These are phyloP conservation scores for Perognathus longimembris DNA, from an alignment of 2,113 vertebrate species.

Conservation along the genomic window DNA sequence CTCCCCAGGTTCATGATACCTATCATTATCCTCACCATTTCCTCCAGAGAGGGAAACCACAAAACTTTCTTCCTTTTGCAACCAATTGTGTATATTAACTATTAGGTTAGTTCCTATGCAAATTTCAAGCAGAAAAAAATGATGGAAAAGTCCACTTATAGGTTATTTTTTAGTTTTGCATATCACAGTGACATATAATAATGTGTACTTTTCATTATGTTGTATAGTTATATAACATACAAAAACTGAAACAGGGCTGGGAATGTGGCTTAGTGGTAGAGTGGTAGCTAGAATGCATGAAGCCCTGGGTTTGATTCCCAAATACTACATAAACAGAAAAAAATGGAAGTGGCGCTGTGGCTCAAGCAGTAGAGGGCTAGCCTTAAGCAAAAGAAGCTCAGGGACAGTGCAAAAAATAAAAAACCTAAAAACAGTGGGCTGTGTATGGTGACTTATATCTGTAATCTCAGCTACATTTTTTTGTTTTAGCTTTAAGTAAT, in stretches of 20 bases:
- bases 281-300: too few species aligned
- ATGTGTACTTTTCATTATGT: constrained; percentile 26
- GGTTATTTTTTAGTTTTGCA: constrained; percentile 39
- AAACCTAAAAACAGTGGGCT: constrained; percentile 44
- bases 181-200: background rate
- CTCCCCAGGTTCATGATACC: background rate
- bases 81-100: constrained; percentile 7
- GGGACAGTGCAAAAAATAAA: too few species aligned
- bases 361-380: too few species aligned
- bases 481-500: too few species aligned
- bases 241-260: too few species aligned
- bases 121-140: constrained; percentile 51
- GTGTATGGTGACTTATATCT: too few species aligned
- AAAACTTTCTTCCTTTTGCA: constrained; percentile 17
- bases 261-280: too few species aligned
- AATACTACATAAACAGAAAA: too few species aligned
- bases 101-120: constrained; percentile 41
- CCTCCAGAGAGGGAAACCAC: background rate
- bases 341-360: too few species aligned
- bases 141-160: constrained; percentile 8
- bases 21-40: constrained; percentile 31
- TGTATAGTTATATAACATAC: background rate
- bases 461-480: too few species aligned
- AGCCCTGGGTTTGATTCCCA: too few species aligned
- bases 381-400: too few species aligned